Base-by-base conservation (phyloP, 2,888 invertebrate genomes). In the Melanostoma mellinum region DNA sequence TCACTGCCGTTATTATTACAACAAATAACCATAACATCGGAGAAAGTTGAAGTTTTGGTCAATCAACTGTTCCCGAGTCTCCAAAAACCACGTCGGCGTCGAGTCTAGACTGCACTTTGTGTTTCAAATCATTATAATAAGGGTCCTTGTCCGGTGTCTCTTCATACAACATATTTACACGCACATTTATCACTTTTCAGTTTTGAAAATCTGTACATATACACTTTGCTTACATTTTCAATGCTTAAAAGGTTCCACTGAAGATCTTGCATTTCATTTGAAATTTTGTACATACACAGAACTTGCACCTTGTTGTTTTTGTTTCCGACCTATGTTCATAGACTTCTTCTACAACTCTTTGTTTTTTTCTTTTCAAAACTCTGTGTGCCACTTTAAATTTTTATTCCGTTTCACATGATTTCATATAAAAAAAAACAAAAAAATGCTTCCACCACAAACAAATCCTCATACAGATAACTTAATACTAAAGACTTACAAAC, bases 371-470 rank as follows among this genome's bases (percentile, higher is more conserved):
- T 20, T 53, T 38, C 61, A 61, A 72, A 71, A 40, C 30, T 40
- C 2, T 42, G 6, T 55, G 68, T 60, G 60, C 68, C 46, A 46
- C 46, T 50, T 40, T 36, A 63, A 36, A 48, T 36, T 10, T 33
- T 33, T 30, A 20, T 61, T 40, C 46, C 9, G 6, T 9, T 9
- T 6, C 10, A 35, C 53, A 53, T 53, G 5, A 6, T 53, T 53
- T 46, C 35, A 46, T 6, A 38, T 38, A 61, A 9, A 36, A 36
- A 20, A 36, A 9, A 20, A n/a, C n/a, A n/a, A 36, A 50, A 8
- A 20, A 55, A 55, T 61, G 50, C 67, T 77, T 72, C 42, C 35
- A 77, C 60, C 58, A 40, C 67, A 56, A 61, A 56, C 35, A 48
- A 60, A 42, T 6, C 40, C 53, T 42, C 36, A 78, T 58, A 58